Conservation (phyloP, 2,113 vertebrate species). For the Mionectes macconnelli region DNA sequence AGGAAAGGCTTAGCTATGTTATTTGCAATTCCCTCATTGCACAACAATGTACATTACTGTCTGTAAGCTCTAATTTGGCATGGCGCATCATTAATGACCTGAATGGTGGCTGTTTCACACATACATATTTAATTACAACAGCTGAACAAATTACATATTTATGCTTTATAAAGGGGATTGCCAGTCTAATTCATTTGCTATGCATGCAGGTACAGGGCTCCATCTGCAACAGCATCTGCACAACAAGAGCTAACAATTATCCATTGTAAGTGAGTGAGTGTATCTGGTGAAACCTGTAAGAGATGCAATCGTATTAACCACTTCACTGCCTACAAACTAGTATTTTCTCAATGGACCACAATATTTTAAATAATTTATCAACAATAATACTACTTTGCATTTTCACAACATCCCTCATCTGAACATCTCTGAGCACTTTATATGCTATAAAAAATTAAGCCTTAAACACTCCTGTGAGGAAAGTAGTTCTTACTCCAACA, state of each 20-base stretch:
- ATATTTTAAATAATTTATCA: constrained; percentile 76
- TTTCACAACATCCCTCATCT: constrained; percentile 62
- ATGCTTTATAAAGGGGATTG: constrained; percentile 93
- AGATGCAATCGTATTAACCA: constrained; percentile 76
- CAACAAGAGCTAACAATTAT: constrained; percentile 88
- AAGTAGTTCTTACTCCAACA: constrained; percentile 11
- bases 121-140: constrained; percentile 99
- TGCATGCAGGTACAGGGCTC: constrained; percentile 95
- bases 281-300: constrained; percentile 83
- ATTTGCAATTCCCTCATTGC: constrained; percentile 83
- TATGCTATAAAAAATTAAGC: constrained; percentile 64
- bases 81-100: constrained; percentile 93
- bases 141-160: constrained; percentile 99
- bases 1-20: constrained; percentile 78
- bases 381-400: constrained; percentile 70
- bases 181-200: constrained; percentile 91
- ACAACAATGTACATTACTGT: constrained; percentile 85
- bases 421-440: constrained; percentile 64
- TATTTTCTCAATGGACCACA: constrained; percentile 74
- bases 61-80: constrained; percentile 89
- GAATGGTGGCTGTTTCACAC: constrained; percentile 93
- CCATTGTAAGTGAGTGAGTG: constrained; percentile 82
- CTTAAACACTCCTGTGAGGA: constrained; percentile 58
- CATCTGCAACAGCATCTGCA: constrained; percentile 97
- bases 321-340: constrained; percentile 73